Base-by-base conservation (phyloP, 2,888 invertebrate species). In the Spodoptera exigua region DNA sequence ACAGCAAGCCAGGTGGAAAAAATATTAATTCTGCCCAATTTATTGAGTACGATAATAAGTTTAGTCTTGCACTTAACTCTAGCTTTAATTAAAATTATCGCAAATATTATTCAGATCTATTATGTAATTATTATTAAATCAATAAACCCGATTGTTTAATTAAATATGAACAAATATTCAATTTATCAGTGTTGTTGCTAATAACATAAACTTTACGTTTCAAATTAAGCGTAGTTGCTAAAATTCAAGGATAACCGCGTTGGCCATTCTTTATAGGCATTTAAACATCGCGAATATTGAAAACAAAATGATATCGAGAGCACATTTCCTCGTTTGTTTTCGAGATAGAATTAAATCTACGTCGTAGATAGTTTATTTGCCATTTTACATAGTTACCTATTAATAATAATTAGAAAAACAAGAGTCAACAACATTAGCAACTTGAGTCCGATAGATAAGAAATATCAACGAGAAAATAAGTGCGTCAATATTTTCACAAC, bases 401-500 rank as follows among this genome's bases (percentile, higher is more conserved):
- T 12, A 47, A 16, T 27, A 48, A 32, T 7, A 49, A 51, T 68
- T 39, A 54, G 41, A 47, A 36, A 67, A 45, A 35, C 45, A 51
- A 39, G 12, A 39, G 40, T 44, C 43, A 58, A 59, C 34, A 56
- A 46, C n/a, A 59, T 73, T 60, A 14, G 55, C 57, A 57, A 49
- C 18, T 47, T 41, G 14, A 47, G 11, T 40, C 11, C 13, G 44
- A 41, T 37, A 51, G 44, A 62, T 62, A 61, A 57, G 52, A 48
- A 56, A 37, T 16, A 7, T 10, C 5, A 48, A 16, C 41, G 57
- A 17, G 41, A 44, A 56, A 27, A 27, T 27, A 27, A 27, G 48
- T 64, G 72, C 78, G 75, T 78, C 76, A 32, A 40, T 70, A 53
- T 55, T 62, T 60, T 47, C 43, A 21, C 44, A 58, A 76, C 63